These are phyloP conservation scores for Stegana nigrithorax DNA, from an alignment of 2,888 invertebrate genomes.

Conservation along the genomic window DNA sequence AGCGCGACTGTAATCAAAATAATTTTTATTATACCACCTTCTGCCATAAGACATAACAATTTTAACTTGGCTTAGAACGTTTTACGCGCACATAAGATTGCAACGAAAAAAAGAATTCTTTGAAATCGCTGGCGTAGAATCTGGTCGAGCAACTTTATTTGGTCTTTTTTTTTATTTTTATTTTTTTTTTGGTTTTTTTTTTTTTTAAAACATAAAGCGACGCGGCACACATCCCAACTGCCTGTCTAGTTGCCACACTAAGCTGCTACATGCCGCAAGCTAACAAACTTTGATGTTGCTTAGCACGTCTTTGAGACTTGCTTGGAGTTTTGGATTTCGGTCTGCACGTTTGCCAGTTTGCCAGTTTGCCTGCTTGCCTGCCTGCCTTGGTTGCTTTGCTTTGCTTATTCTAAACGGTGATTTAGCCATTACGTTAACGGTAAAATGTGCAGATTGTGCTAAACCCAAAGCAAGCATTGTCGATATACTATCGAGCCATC, in stretches of 20 bases:
- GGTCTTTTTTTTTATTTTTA: too few relatives aligned
- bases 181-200: too few relatives aligned
- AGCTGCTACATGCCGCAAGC: too few relatives aligned
- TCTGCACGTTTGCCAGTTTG: not conserved
- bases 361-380: constrained; percentile 21
- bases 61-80: not conserved
- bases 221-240: not conserved
- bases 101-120: constrained; percentile 1
- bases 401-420: constrained; percentile 53
- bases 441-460: constrained; percentile 53
- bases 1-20: constrained; percentile 4
- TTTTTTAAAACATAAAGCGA: too few relatives aligned
- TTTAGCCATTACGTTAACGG: constrained; percentile 63
- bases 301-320: not conserved
- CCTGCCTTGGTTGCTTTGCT: constrained; percentile 22
- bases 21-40: not conserved
- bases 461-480: constrained; percentile 18
- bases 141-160: constrained; percentile 14
- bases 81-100: not conserved
- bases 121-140: constrained; percentile 11
- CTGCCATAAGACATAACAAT: not conserved
- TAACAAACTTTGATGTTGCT: not conserved
- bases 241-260: too few relatives aligned
- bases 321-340: not conserved
- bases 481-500: too few relatives aligned